Base-by-base conservation (phyloP, 1,140 invertebrate genomes). In the Potamilus streckersoni region DNA sequence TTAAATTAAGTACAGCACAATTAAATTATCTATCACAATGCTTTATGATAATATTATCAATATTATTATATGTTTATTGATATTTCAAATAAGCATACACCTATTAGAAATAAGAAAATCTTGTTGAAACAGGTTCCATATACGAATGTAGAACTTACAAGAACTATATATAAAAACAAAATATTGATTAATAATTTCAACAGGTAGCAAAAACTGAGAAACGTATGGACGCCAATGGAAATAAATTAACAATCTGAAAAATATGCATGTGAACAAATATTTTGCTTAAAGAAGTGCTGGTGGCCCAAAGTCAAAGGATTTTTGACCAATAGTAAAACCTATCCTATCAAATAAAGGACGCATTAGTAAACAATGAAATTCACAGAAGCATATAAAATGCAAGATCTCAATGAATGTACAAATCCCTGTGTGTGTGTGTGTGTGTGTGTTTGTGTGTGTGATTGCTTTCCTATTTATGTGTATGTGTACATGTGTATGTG, bases 311-410 rank as follows among this genome's bases (percentile, higher is more conserved):
- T 55, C 19, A 20, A 59, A 76, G 63, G 66, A 75, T 57, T 81
- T 77, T n/a, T 79, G 77, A 72, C 74, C 78, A 17, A 79, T 72
- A 13, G 71, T 79, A n/a, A 81, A 79, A 73, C 74, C 74, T 71
- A 74, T 81, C 60, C 49, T 79, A 20, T 72, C 72, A 74, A 74
- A 79, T 65, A 79, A 69, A 73, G 80, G 77, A 49, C 38, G 55
- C 60, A 64, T 57, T 65, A 38, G 58, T 64, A 57, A 70, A 58
- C 23, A 31, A 31, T 31, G 27, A 31, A 31, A 31, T 31, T 31
- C 27, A 31, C 27, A 31, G 27, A 31, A 31, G 2, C 27, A 31
- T 1, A 31, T 31, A 31, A 31, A 31, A 31, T 31, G 27, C 27
- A 31, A 31, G 27, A 31, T 31, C 4, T 31, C 27, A 31, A 31